Conservation (phyloP, 2,888 invertebrate species). For the Helicoverpa assulta region DNA sequence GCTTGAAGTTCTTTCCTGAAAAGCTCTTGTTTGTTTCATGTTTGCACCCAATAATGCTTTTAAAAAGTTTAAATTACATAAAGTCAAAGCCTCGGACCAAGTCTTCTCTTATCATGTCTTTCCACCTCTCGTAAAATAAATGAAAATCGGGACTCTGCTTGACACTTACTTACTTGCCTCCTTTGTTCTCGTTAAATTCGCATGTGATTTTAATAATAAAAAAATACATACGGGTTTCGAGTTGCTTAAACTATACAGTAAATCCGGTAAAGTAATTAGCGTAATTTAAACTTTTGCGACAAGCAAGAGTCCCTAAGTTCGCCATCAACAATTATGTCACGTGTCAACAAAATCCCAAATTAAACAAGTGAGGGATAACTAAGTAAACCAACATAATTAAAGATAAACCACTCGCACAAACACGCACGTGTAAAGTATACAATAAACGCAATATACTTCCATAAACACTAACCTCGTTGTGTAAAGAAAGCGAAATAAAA, state of each 20-base stretch:
- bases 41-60: slow-evolving; percentile 19
- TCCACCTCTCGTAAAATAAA: slow-evolving; percentile 8
- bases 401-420: slow-evolving; percentile 67
- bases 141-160: neutral
- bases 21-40: slow-evolving; percentile 5
- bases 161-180: neutral
- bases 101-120: neutral
- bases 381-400: slow-evolving; percentile 69
- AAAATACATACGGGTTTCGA: neutral
- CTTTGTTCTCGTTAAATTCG: no score
- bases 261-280: slow-evolving; percentile 52
- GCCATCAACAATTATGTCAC: slow-evolving; percentile 66
- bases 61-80: slow-evolving; percentile 11
- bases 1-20: slow-evolving; percentile 3
- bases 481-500: slow-evolving; percentile 38
- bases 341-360: slow-evolving; percentile 68
- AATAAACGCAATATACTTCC: slow-evolving; percentile 15
- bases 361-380: slow-evolving; percentile 68
- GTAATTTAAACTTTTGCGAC: slow-evolving; percentile 36
- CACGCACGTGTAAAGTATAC: slow-evolving; percentile 59
- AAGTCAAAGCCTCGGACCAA: slow-evolving; percentile 2
- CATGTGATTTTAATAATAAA: no score
- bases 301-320: slow-evolving; percentile 55
- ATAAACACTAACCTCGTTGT: slow-evolving; percentile 17
- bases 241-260: slow-evolving; percentile 25